Base-by-base conservation (phyloP, 2,797 vertebrate species). In the Muscicapa comitata region DNA sequence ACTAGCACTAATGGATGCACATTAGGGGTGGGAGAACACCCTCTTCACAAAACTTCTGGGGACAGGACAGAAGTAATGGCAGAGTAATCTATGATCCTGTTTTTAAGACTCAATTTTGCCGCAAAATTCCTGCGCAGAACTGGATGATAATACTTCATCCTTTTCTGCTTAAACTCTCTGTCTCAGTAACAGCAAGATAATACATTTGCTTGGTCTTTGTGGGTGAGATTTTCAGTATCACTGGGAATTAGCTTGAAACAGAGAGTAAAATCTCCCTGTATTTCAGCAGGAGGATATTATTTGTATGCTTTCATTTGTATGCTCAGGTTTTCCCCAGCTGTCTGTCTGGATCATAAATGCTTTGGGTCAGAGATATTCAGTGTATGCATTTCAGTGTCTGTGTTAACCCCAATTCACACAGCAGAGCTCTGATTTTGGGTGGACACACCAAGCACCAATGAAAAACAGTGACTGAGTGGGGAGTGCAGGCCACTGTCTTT, bases 191-290 rank as follows among this genome's bases (percentile, higher is more conserved):
- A 83, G 75, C 54, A 73, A 76, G 59, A 63, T 63, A 92, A 93
- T 80, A 42, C 51, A 68, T 82, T 90, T 95, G 31, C 78, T 84
- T 71, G 42, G 54, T 95, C 90, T 94, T 95, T 72, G 59, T 71
- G 86, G 62, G 65, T 61, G 57, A 90, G 71, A 93, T 94, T 95
- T 93, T 85, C 90, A 59, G 31, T 74, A 89, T 90, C 81, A 65
- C 55, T 80, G 78, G 85, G 86, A 95, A 91, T 94, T 95, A 92
- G n/a, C 78, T 85, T 80, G 74, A 87, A 93, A 91, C 70, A 66
- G 80, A 90, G 68, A 59, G 25, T 51, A 89, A 92, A 87, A 93
- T 85, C 90, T 93, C 74, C 35, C 42, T 53, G 77, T 80, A 71
- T 93, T 95, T 88, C 85, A 92, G 76, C 59, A 86, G 82, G 35